Evolutionary conservation across 2,797 vertebrate species (phyloP).

Genomic region (Leontopithecus rosalia): DNA sequence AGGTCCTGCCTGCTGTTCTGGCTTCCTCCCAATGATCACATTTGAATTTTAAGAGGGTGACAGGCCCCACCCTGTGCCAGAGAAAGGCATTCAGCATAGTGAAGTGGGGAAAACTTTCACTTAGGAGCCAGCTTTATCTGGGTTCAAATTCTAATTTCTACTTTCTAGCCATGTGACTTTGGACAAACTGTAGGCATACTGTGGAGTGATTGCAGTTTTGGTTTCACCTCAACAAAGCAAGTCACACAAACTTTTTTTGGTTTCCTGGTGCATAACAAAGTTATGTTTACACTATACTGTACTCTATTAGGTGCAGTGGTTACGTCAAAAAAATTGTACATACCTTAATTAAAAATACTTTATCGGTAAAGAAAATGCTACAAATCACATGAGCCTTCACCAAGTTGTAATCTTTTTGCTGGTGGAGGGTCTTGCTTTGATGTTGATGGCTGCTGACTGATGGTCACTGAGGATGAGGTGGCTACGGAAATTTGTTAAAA

Average conservation of each 20-base stretch:
- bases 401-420: neutral
- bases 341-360: neutral
- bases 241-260: neutral
- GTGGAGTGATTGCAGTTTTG: neutral
- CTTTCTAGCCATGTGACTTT: neutral
- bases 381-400: neutral
- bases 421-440: neutral
- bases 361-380: neutral
- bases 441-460: neutral
- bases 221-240: neutral
- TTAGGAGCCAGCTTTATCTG: neutral
- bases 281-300: neutral
- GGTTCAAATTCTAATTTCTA: neutral
- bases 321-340: neutral
- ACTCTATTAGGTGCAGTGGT: neutral
- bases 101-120: neutral
- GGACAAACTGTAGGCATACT: neutral
- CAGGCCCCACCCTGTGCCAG: neutral
- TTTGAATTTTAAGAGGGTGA: neutral
- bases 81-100: neutral
- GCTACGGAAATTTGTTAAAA: neutral
- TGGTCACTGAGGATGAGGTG: neutral
- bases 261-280: neutral
- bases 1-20: neutral
- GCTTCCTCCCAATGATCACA: neutral